These are phyloP conservation scores for Microctenopoma steveboyesi DNA, from an alignment of 2,797 vertebrate genomes.

Conservation along the genomic window DNA sequence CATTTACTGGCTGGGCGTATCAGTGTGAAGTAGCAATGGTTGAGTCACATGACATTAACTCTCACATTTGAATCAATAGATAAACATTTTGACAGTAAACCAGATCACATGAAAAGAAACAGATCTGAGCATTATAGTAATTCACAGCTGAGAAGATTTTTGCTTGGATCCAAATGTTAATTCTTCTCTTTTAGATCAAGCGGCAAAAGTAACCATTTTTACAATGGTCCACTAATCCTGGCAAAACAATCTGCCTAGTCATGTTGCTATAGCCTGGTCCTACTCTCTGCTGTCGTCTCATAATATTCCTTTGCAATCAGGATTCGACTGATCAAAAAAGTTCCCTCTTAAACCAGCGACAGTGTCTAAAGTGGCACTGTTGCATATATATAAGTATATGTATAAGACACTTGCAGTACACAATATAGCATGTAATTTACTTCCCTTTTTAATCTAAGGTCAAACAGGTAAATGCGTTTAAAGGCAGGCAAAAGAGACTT, in stretches of 20 bases:
- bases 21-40: conserved; percentile 2
- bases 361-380: conserved; percentile 28
- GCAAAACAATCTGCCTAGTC: conserved; percentile 72
- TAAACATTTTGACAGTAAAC: conserved; percentile 14
- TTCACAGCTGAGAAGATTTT: conserved; percentile 51
- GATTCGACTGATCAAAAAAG: conserved; percentile 48
- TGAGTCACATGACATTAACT: conserved; percentile 1
- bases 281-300: conserved; percentile 33
- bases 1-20: background rate
- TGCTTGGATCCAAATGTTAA: conserved; percentile 53
- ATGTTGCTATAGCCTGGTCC: conserved; percentile 46
- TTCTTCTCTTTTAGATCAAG: conserved; percentile 48
- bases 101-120: conserved; percentile 19
- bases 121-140: conserved; percentile 33
- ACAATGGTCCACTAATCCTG: conserved; percentile 63
- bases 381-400: background rate
- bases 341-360: conserved; percentile 41
- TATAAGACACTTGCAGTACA: conserved; percentile 10
- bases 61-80: conserved; percentile 15
- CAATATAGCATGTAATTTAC: conserved; percentile 2
- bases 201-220: conserved; percentile 43
- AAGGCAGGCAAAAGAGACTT: conserved; percentile 48
- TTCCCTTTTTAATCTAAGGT: conserved; percentile 34
- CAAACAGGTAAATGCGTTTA: conserved; percentile 33
- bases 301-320: conserved; percentile 60